These are phyloP conservation scores for Globia sparganii DNA, from an alignment of 2,888 invertebrate species.

Conservation along the genomic window DNA sequence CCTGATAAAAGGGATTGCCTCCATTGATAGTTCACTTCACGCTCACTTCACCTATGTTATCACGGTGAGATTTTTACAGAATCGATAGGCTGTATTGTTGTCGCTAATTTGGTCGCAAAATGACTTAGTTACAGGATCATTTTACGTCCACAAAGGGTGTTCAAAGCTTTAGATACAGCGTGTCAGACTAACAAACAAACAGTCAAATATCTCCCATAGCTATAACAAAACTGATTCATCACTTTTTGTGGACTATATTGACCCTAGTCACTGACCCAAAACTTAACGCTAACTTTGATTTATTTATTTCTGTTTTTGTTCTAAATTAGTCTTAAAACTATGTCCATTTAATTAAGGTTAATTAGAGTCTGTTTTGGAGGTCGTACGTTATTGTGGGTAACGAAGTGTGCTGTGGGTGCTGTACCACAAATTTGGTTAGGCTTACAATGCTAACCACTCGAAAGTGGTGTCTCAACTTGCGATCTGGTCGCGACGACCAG, in stretches of 20 bases:
- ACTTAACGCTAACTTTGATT: conserved; percentile 26
- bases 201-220: neutral
- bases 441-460: too few species aligned
- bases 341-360: conserved; percentile 27
- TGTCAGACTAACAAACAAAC: neutral
- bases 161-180: neutral
- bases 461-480: too few species aligned
- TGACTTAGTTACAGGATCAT: too few species aligned
- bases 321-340: conserved; percentile 42
- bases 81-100: too few species aligned
- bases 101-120: too few species aligned
- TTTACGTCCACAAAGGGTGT: neutral
- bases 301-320: conserved; percentile 35
- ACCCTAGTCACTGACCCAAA: conserved; percentile 33
- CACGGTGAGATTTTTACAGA: too few species aligned
- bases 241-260: conserved; percentile 13
- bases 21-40: too few species aligned
- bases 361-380: conserved; percentile 24
- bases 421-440: neutral
- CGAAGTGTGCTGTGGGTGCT: conserved; percentile 7
- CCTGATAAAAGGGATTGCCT: too few species aligned
- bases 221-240: conserved; percentile 11
- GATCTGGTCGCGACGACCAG: too few species aligned
- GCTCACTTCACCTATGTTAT: too few species aligned
- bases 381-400: conserved; percentile 1